Conservation (phyloP, 2,113 vertebrate species). For the Cyprinodon variegatus region DNA sequence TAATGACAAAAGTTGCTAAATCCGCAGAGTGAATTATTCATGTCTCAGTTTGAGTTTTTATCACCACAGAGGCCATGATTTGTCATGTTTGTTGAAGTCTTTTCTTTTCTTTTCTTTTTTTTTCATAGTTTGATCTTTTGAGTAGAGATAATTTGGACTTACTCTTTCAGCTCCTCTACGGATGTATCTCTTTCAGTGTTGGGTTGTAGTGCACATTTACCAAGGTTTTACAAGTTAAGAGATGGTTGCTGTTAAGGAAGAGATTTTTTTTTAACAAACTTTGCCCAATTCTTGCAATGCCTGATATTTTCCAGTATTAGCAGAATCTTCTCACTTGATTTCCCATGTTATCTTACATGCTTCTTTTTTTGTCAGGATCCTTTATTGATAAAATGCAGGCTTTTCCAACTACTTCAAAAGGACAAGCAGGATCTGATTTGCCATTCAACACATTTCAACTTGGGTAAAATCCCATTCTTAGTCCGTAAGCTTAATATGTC, state of each 20-base stretch:
- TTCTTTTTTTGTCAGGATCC: too few species aligned
- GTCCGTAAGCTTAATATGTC: too few species aligned
- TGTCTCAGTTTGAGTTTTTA: neutral
- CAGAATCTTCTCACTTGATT: too few species aligned
- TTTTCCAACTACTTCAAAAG: too few species aligned
- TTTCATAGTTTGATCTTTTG: conserved; percentile 9
- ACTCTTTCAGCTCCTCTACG: neutral
- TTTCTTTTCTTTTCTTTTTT: neutral
- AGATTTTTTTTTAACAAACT: too few species aligned
- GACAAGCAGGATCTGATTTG: neutral
- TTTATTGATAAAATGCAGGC: too few species aligned
- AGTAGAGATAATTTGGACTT: neutral
- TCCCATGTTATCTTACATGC: too few species aligned
- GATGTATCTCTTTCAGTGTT: neutral
- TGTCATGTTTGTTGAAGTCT: neutral
- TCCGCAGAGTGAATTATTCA: conserved; percentile 47
- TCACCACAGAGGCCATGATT: neutral
- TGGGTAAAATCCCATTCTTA: neutral
- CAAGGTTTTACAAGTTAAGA: too few species aligned
- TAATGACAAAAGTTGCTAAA: conserved; percentile 54
- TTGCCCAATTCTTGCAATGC: too few species aligned
- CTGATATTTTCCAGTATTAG: too few species aligned
- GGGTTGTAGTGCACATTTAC: too few species aligned
- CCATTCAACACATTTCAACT: neutral
- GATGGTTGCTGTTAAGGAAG: too few species aligned